A percentile compares a stretch with the other conserved stretches of the same genome.
These are phyloP conservation scores for Lanius ludovicianus DNA, from an alignment of 2,113 vertebrate species.

Conservation along the genomic window DNA sequence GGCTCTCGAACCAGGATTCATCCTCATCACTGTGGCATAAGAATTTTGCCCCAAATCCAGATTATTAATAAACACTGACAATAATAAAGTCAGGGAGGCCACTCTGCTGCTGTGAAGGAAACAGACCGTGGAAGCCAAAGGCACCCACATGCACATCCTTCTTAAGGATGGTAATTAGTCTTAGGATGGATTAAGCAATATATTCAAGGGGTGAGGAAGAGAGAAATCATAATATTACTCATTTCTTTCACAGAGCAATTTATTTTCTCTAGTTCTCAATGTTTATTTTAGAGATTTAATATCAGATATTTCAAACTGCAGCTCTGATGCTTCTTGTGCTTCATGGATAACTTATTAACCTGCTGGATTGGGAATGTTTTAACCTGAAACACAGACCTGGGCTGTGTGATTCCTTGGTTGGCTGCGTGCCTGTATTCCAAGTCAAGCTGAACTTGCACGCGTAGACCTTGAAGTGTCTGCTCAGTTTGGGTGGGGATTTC, in stretches of 20 bases:
- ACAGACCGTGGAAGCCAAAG: not conserved
- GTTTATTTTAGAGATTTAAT: slow-evolving; percentile 57
- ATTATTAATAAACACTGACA: not conserved
- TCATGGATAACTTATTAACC: slow-evolving; percentile 31
- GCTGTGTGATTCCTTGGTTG: not conserved
- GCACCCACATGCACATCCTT: not conserved
- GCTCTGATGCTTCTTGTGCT: not conserved
- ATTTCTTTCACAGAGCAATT: not conserved
- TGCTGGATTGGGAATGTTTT: not conserved
- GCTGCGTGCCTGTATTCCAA: slow-evolving; percentile 3
- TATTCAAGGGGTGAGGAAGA: not conserved
- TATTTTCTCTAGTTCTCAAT: slow-evolving; percentile 5
- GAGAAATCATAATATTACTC: not conserved
- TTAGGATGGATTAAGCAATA: not conserved
- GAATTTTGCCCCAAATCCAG: not conserved
- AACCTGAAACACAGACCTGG: not conserved
- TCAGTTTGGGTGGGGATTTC: slow-evolving; percentile 38
- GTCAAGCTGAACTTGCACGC: not conserved
- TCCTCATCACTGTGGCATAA: not conserved
- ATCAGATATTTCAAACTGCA: not conserved
- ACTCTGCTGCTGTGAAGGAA: not conserved
- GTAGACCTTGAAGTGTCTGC: slow-evolving; percentile 31
- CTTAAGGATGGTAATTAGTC: not conserved
- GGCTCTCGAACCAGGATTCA: not conserved
- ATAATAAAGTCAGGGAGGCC: not conserved